phyloP scores from a whole-genome alignment of 2,113 vertebrate genomes.

The Madoqua kirkii region DNA sequence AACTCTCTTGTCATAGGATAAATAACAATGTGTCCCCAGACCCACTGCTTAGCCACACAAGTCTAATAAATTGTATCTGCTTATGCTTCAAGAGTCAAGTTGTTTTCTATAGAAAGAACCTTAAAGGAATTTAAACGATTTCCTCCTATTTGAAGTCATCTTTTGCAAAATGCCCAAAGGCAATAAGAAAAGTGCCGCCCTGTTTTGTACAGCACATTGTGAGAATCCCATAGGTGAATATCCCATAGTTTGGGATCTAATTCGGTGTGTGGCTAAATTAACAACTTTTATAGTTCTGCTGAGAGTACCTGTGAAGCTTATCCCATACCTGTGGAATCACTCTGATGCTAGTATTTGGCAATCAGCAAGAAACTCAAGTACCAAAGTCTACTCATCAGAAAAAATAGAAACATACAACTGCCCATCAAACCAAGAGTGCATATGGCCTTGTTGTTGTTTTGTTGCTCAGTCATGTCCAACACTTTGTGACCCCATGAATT shows the following conservation, averaged over 20 bases:
- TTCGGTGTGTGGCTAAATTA: background rate
- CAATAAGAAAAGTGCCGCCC: background rate
- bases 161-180: conserved; percentile 4
- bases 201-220: background rate
- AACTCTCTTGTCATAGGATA: background rate
- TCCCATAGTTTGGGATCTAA: background rate
- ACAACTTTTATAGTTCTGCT: background rate
- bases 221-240: background rate
- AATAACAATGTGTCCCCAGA: background rate
- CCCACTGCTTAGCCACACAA: background rate
- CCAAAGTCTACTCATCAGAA: background rate
- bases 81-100: background rate
- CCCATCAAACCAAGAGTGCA: background rate
- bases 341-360: background rate
- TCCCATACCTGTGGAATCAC: background rate
- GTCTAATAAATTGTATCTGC: background rate
- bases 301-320: background rate
- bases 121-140: background rate
- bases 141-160: background rate
- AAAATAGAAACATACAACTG: background rate
- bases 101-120: background rate
- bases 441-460: background rate
- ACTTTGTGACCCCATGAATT: background rate
- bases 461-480: background rate
- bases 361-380: background rate